A percentile compares a stretch with the other conserved stretches of the same genome.
Conservation (phyloP, 2,888 invertebrate species). For the Sinodicranocentrus sp. region DNA sequence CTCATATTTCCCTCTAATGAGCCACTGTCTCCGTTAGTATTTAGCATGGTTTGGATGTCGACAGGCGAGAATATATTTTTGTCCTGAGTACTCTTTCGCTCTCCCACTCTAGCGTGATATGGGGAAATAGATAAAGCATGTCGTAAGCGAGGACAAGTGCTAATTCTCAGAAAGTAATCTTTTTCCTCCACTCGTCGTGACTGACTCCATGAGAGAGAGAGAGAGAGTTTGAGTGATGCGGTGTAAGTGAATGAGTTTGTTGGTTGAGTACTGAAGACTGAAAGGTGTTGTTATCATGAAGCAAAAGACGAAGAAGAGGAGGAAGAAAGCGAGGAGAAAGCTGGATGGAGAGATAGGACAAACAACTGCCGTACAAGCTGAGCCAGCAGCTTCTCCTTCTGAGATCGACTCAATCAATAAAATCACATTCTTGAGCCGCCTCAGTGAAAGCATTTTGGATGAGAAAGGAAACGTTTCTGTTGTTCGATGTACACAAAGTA, state of each 20-base stretch:
- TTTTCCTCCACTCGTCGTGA: constrained; percentile 32
- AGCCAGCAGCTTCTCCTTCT: constrained; percentile 33
- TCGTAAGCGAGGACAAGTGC: not conserved
- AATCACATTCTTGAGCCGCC: constrained; percentile 66
- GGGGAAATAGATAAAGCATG: constrained; percentile 4
- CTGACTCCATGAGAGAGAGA: constrained; percentile 28
- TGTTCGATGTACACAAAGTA: constrained; percentile 53
- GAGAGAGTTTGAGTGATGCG: not conserved
- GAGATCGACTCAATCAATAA: constrained; percentile 66
- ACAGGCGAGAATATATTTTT: constrained; percentile 45
- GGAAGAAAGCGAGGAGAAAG: constrained; percentile 19
- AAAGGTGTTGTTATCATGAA: constrained; percentile 61
- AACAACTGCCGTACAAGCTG: constrained; percentile 35
- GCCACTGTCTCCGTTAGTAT: constrained; percentile 55
- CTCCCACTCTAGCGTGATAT: not conserved
- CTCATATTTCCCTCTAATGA: constrained; percentile 55
- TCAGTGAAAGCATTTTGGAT: constrained; percentile 68
- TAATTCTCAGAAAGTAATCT: constrained; percentile 23
- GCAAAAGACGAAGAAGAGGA: constrained; percentile 49
- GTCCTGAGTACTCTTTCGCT: constrained; percentile 12
- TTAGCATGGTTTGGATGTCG: constrained; percentile 52
- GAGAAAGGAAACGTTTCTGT: constrained; percentile 65
- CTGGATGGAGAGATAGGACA: constrained; percentile 35
- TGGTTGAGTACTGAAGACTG: constrained; percentile 23
- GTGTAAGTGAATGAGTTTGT: constrained; percentile 49